phyloP scores from a whole-genome alignment of 2,113 vertebrate genomes.

The Sylvietta virens region DNA sequence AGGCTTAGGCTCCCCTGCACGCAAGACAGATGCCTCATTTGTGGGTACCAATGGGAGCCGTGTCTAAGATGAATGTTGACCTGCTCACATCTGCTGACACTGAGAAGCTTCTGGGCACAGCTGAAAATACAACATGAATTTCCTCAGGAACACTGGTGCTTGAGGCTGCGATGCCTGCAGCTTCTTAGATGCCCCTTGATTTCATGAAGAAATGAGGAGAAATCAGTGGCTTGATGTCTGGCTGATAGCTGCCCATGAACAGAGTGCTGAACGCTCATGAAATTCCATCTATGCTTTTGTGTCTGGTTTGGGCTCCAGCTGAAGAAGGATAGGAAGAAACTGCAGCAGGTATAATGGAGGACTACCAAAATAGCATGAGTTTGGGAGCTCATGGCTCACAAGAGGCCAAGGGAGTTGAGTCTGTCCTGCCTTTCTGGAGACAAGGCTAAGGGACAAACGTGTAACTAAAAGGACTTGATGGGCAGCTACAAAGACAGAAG shows the following conservation, averaged over 20 bases:
- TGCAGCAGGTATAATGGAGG: background rate
- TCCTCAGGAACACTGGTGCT: background rate
- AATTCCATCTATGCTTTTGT: background rate
- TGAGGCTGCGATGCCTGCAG: background rate
- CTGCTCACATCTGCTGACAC: background rate
- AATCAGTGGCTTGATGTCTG: background rate
- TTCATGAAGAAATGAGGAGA: background rate
- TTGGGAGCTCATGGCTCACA: background rate
- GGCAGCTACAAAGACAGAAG: background rate
- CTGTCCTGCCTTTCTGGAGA: background rate
- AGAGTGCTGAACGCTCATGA: background rate
- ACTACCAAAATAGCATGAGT: background rate
- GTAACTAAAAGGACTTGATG: background rate
- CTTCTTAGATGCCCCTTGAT: background rate
- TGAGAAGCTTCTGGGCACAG: background rate
- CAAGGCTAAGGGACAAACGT: background rate
- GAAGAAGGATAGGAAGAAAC: background rate
- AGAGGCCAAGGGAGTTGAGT: background rate
- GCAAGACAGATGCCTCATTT: conserved; percentile 40
- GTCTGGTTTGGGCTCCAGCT: background rate
- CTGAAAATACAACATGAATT: background rate
- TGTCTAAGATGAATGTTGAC: background rate
- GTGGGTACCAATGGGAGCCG: background rate
- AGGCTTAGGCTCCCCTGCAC: background rate
- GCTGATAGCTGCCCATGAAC: background rate